Evolutionary conservation across 2,888 invertebrate genomes (phyloP), one percentile per base, ranked within the genome.

Genomic region (Thymelicus sylvestris): DNA sequence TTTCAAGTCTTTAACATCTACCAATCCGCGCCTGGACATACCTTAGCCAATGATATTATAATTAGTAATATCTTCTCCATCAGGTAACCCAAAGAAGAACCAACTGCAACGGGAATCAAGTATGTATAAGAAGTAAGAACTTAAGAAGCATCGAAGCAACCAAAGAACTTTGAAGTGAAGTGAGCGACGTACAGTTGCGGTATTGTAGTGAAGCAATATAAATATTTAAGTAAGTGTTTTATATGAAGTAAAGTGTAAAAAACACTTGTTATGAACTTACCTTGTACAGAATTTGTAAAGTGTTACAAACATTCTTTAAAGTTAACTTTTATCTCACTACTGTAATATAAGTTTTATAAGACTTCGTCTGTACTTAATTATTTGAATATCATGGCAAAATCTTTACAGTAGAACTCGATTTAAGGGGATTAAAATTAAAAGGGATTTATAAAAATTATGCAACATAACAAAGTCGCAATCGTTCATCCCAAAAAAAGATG

Each of bases 51-150:
- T 31, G 31, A 31, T 31, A 31, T 31, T 31, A 31, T 31, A 31
- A 3, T 31, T 5, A 31, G 31, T 31, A 31, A 31, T 31, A 2
- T 38, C 13, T 57, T 38, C 13, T 24, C 55, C 55, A 55, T 8
- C 66, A 67, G 66, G 60, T 67, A 67, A 67, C 48, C 66, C 66
- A 67, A 67, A 67, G 66, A 67, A 48, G 57, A 47, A 67, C 48
- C 31, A 68, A 55, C 24, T 15, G 52, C 31, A 62, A 39, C 24
- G 62, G 52, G 44, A 68, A 68, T 62, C 62, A 68, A 68, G 62
- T 68, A 62, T 62, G 62, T 62, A 68, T 62, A 68, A 62, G 50
- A 67, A 67, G 15, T 41, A 41, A 60, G 31, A 38, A 57, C 38
- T 6, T 41, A 41, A 60, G 31, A 38, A 57, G 57, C 13, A 38